Evolutionary conservation across 2,888 invertebrate genomes (phyloP), one percentile per base, ranked within the genome.

Genomic region (Linnaemya vulpina): DNA sequence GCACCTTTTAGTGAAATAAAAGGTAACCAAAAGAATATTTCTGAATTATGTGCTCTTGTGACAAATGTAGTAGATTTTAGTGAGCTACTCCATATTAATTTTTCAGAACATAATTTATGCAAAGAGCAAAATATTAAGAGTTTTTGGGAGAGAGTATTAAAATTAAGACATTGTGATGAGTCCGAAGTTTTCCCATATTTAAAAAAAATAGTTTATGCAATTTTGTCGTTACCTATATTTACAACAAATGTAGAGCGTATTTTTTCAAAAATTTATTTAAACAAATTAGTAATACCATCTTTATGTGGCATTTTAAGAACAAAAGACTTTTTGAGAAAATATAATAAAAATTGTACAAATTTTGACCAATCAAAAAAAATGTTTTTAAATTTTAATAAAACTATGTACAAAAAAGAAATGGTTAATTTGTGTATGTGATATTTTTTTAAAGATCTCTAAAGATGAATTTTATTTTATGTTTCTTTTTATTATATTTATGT

Each of bases 231-330:
- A 53, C 65, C 76, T 38, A 46, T 71, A 55, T 49, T 70, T 11
- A 60, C 77, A 68, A 77, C 77, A 30, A 30, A 30, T 30, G 30
- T 30, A 30, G 30, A 30, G 30, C 30, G 30, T 30, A 30, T 30
- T 30, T 84, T 81, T 67, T 84, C 73, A 17, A 73, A 77, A 78
- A 85, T 78, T 60, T 82, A 81, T 67, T 67, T 82, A 20, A 82
- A 82, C 51, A 82, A 77, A 67, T 73, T 85, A 53, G 60, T 73
- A 62, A 68, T 77, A 11, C 43, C 75, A 8, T 73, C 81, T 43
- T 76, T 81, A 55, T 68, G 60, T 25, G 78, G 82, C 20, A 82
- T 85, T 67, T 63, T 85, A 38, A 55, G 78, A 68, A 55, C 60
- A 43, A 85, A 78, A 75, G 82, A 82, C 43, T 82, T 73, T 74